Evolutionary conservation across 2,797 vertebrate species (phyloP), one percentile per base, ranked within the genome.

Genomic region (Amazona finschi): DNA sequence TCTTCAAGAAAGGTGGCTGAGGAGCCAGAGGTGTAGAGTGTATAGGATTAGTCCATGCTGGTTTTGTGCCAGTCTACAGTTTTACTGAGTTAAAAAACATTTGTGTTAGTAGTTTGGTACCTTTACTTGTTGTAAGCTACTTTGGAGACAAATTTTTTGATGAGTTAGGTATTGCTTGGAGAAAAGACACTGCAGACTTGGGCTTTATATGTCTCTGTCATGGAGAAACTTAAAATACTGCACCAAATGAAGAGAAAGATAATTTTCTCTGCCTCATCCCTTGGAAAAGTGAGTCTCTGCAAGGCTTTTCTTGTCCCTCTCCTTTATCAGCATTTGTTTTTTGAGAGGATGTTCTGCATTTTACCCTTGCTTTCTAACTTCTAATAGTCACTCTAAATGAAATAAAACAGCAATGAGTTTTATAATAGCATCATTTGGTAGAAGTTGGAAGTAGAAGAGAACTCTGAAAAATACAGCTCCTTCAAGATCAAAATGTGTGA

Each of bases 401-500:
- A 92, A 92, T 33, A 33, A 75, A 60, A 85, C 90, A 84, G 8
- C 27, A 69, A 50, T 19, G 10, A 4, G 12, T 81, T 93, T 82
- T 87, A 25, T 64, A 90, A 85, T 15, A 66, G 15, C 55, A 62
- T 82, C 3, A 31, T 73, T 79, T 89, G 39, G 28, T 69, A 80
- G 46, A 91, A 89, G 20, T 28, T 76, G 65, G 52, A 87, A 94
- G 82, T 22, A 77, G 92, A 93, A 72, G 12, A 87, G 69, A 89
- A 77, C 69, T 82, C 38, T 82, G 52, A 43, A 85, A 87, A 87
- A 71, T 30, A 41, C 27, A 78, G 31, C 58, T 89, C 17, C 46
- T 83, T 74, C 58, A 80, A 65, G 65, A 89, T 12, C 49, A 57
- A 83, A 91, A 87, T 57, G 53, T 67, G 69, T 61, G 72, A 94